Evolutionary conservation across 2,797 vertebrate genomes (phyloP).

Genomic region (Poecilia velifera): DNA sequence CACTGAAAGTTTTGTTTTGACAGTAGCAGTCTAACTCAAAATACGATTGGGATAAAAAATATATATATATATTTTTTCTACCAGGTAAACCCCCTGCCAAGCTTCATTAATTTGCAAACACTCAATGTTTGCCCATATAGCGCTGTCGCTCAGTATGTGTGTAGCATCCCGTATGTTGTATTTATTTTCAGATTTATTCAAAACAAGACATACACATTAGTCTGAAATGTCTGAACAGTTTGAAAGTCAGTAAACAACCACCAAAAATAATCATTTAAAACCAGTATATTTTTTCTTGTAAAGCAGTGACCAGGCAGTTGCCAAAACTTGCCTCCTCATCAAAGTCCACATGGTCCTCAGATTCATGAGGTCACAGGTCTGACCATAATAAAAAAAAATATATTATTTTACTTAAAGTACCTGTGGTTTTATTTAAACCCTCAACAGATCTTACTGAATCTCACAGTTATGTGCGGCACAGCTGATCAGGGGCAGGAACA

Average conservation of each 20-base stretch:
- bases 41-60: not conserved
- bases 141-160: not conserved
- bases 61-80: not conserved
- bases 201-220: not conserved
- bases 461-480: not conserved
- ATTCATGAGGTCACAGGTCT: not conserved
- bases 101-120: not conserved
- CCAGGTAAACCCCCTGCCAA: not conserved
- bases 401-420: not conserved
- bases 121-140: not conserved
- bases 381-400: not conserved
- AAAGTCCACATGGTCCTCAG: not conserved
- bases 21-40: not conserved
- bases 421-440: not conserved
- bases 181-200: not conserved
- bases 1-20: slow-evolving; percentile 11
- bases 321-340: not conserved
- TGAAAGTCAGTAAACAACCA: not conserved
- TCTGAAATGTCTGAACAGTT: not conserved
- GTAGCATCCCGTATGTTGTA: not conserved
- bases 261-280: not conserved
- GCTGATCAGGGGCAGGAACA: not conserved
- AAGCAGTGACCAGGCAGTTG: not conserved
- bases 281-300: not conserved
- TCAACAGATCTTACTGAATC: not conserved